phyloP scores from a whole-genome alignment of 2,797 vertebrate species.

The Syncerus caffer region DNA sequence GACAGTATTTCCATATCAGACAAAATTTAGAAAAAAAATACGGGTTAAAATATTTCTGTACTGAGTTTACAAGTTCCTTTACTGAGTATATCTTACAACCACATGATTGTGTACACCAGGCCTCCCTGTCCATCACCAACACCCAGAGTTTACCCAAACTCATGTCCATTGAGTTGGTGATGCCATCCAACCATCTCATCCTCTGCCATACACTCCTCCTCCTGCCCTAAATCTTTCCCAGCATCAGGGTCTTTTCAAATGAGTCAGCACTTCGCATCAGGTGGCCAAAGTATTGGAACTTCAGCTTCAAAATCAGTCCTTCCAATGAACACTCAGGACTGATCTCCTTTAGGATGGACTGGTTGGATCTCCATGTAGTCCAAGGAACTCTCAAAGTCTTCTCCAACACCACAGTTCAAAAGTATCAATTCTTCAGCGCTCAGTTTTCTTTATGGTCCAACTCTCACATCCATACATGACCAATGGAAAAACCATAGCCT shows the following conservation, averaged over 20 bases:
- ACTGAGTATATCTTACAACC: neutral
- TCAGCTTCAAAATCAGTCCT: neutral
- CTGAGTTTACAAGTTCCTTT: neutral
- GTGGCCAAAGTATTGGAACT: neutral
- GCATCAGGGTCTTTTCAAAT: neutral
- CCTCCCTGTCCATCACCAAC: neutral
- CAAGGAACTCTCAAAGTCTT: neutral
- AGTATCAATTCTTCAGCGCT: neutral
- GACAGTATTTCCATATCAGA: neutral
- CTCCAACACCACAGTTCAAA: neutral
- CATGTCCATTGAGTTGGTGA: neutral
- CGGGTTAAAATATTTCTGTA: neutral
- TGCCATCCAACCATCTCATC: neutral
- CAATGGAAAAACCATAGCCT: too few relatives aligned
- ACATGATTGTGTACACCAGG: neutral
- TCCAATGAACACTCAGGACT: neutral
- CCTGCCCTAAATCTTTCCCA: neutral
- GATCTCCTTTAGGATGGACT: neutral
- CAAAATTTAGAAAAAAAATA: neutral
- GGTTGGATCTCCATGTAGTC: neutral
- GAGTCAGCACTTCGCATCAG: neutral
- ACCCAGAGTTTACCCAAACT: neutral
- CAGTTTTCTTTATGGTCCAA: neutral
- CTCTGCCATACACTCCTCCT: neutral
- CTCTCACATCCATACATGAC: too few relatives aligned